Base-by-base conservation (phyloP, 2,113 vertebrate species). In the Geothlypis trichas region DNA sequence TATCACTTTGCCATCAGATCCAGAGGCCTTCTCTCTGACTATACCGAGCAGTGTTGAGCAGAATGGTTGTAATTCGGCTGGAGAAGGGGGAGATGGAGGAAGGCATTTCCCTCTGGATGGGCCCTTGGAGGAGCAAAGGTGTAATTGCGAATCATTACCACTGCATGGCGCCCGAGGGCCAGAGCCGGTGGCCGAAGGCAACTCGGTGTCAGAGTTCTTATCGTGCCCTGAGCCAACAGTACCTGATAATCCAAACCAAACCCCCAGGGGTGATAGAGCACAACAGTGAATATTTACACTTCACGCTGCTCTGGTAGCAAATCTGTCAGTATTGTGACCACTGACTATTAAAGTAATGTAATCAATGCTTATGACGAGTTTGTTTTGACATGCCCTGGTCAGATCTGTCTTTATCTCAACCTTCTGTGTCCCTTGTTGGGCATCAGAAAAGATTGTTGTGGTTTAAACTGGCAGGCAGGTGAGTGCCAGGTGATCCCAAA, bases 181-280 rank as follows among this genome's bases (percentile, higher is more conserved):
- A 8, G 63, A 15, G 62, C 21, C 15, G 59, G 46, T 18, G 22
- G 22, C 4, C 3, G 11, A 41, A 13, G 1, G 7, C 22, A 5
- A 15, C 12, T 41, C 26, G 1, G 52, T 54, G 30, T 62, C 31
- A 23, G 20, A 14, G 42, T 49, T 33, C 6, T 42, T 28, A 23
- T 0, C 3, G 4, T 75, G 52, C 54, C 28, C 1, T 5, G 54
- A 27, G 55, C 27, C 33, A 13, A 16, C 13, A 7, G 47, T 13
- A 12, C 22, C 1, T 23, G 31, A 23, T 63, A 51, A n/a, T 35
- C n/a, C 6, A 0, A 42, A 17, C 35, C 31, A 14, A 44, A 13
- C 19, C 42, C 57, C 31, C 23, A 8, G 22, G 37, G 33, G 7
- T 13, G 49, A 24, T 5, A 30, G 22, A 71, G 63, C 80, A 65